Evolutionary conservation across 2,113 vertebrate genomes (phyloP).

Genomic region (Motacilla alba): DNA sequence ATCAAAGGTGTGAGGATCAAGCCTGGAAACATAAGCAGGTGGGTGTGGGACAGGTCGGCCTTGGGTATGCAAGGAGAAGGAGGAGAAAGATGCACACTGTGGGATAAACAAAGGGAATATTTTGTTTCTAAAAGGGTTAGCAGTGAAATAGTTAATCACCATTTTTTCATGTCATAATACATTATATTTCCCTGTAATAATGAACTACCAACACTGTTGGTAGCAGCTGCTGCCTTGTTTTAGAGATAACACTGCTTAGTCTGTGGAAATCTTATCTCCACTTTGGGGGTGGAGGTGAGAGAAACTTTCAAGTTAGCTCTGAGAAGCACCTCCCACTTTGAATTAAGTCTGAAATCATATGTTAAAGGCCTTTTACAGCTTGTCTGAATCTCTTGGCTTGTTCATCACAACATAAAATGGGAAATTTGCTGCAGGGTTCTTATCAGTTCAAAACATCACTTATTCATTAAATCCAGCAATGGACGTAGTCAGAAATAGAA

Average conservation of each 20-base stretch:
- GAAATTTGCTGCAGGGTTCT: slow-evolving; percentile 13
- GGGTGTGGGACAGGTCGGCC: background rate
- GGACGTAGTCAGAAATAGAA: slow-evolving; percentile 24
- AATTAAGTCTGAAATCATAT: background rate
- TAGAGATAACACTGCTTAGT: slow-evolving; percentile 42
- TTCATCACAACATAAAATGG: background rate
- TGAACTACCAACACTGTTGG: background rate
- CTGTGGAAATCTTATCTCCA: slow-evolving; percentile 28
- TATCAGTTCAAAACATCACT: slow-evolving; percentile 32
- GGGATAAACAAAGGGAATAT: background rate
- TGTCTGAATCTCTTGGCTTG: slow-evolving; percentile 4
- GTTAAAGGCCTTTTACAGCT: background rate
- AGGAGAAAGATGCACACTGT: background rate
- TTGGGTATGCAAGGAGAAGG: background rate
- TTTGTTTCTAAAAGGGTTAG: background rate
- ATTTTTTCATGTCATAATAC: background rate
- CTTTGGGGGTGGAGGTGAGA: slow-evolving; percentile 10
- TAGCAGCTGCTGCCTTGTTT: background rate
- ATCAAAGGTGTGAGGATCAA: background rate
- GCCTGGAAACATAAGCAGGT: background rate
- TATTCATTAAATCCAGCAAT: slow-evolving; percentile 39
- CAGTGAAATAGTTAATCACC: background rate
- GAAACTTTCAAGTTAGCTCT: background rate
- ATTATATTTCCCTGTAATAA: background rate
- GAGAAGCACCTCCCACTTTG: slow-evolving; percentile 17